phyloP scores from a whole-genome alignment of 2,888 invertebrate genomes.

The Cerastoderma edule region DNA sequence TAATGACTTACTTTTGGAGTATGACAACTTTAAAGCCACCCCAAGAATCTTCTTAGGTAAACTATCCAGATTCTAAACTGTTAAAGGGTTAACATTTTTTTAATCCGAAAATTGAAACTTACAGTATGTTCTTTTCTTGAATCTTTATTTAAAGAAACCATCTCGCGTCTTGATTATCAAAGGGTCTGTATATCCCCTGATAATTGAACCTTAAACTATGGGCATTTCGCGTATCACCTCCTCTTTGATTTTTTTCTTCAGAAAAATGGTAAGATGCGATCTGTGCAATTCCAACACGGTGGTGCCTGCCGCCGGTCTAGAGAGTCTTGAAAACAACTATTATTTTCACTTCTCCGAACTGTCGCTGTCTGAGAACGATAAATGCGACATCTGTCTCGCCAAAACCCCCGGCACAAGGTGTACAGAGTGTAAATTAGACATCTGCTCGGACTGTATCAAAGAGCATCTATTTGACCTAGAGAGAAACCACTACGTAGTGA shows the following conservation, averaged over 20 bases:
- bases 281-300: constrained; percentile 36
- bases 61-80: too few species aligned
- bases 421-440: constrained; percentile 37
- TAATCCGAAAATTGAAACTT: too few species aligned
- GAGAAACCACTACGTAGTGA: constrained; percentile 41
- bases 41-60: too few species aligned
- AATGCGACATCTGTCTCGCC: constrained; percentile 32
- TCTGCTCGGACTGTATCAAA: constrained; percentile 46
- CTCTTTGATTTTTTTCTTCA: constrained; percentile 25
- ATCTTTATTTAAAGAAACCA: too few species aligned
- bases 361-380: constrained; percentile 47
- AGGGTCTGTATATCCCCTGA: too few species aligned
- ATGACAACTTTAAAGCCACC: too few species aligned
- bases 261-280: constrained; percentile 29
- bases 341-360: constrained; percentile 46
- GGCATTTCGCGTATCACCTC: not conserved
- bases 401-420: constrained; percentile 33
- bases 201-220: too few species aligned
- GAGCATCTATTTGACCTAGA: constrained; percentile 26
- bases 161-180: too few species aligned
- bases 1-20: too few species aligned
- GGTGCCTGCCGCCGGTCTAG: constrained; percentile 31
- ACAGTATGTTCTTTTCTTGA: too few species aligned
- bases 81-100: too few species aligned
- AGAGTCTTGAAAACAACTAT: constrained; percentile 44